Evolutionary conservation across 2,888 invertebrate species (phyloP).

Genomic region (Empis stercorea): DNA sequence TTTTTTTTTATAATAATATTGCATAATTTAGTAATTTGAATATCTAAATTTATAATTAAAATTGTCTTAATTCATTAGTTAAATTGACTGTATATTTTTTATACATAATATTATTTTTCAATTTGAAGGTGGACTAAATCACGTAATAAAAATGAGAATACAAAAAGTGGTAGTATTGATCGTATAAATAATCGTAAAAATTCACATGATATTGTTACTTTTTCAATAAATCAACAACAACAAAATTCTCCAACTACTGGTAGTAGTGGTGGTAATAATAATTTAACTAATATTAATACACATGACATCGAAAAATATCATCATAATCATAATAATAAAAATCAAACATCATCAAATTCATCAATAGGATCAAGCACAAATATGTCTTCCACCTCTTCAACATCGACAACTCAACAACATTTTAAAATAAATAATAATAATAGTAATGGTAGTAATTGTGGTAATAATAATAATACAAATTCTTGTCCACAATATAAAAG

Average conservation of each 20-base stretch:
- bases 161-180: constrained; percentile 18
- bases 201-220: not conserved
- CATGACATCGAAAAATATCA: constrained; percentile 21
- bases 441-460: constrained; percentile 4
- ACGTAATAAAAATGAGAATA: no score
- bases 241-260: not conserved
- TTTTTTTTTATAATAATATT: no score
- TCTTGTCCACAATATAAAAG: constrained; percentile 22
- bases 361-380: constrained; percentile 24
- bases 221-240: no score
- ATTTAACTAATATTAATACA: constrained; percentile 13
- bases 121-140: no score
- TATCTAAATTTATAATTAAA: no score
- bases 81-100: no score
- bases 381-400: constrained; percentile 8
- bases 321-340: constrained; percentile 14
- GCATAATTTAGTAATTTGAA: no score
- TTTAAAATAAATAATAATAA: constrained; percentile 1
- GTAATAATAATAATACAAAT: constrained; percentile 1
- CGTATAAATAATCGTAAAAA: constrained; percentile 26
- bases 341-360: constrained; percentile 21
- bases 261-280: constrained; percentile 5
- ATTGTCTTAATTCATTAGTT: no score
- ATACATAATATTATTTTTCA: no score
- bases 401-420: not conserved